These are phyloP conservation scores for Tolypeutes matacus DNA, from an alignment of 2,797 vertebrate genomes.

Conservation along the genomic window DNA sequence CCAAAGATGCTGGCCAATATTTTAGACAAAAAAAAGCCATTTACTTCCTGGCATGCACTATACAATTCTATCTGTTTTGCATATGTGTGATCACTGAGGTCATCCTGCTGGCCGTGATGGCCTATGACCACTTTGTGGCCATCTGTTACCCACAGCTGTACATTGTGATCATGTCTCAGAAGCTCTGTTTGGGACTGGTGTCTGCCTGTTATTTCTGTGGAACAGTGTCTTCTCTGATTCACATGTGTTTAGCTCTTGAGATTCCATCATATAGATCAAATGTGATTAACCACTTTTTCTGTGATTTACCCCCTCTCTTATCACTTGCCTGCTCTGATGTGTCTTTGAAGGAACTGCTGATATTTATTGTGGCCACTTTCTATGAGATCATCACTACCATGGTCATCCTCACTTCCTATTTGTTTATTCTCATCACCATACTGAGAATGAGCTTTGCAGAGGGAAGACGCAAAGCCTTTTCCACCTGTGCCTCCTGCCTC, in stretches of 20 bases:
- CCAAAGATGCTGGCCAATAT: too few relatives aligned
- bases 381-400: not conserved
- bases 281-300: slow-evolving; percentile 70
- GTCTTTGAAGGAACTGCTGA: not conserved
- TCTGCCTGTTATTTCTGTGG: slow-evolving; percentile 61
- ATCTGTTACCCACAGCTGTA: too few relatives aligned
- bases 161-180: not conserved
- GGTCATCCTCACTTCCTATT: slow-evolving; percentile 62
- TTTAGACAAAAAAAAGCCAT: too few relatives aligned
- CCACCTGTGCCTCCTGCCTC: slow-evolving; percentile 74
- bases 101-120: too few relatives aligned
- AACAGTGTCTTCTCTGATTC: slow-evolving; percentile 25
- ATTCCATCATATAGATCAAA: slow-evolving; percentile 23
- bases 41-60: too few relatives aligned
- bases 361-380: not conserved
- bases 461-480: slow-evolving; percentile 71
- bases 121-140: too few relatives aligned
- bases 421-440: slow-evolving; percentile 73
- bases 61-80: too few relatives aligned
- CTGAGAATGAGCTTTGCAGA: slow-evolving; percentile 61
- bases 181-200: not conserved
- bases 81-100: too few relatives aligned
- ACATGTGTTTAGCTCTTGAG: slow-evolving; percentile 44
- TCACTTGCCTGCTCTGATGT: slow-evolving; percentile 67
- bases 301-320: slow-evolving; percentile 66